Conservation (phyloP, 2,113 vertebrate species). For the Microcebus jonahi region DNA sequence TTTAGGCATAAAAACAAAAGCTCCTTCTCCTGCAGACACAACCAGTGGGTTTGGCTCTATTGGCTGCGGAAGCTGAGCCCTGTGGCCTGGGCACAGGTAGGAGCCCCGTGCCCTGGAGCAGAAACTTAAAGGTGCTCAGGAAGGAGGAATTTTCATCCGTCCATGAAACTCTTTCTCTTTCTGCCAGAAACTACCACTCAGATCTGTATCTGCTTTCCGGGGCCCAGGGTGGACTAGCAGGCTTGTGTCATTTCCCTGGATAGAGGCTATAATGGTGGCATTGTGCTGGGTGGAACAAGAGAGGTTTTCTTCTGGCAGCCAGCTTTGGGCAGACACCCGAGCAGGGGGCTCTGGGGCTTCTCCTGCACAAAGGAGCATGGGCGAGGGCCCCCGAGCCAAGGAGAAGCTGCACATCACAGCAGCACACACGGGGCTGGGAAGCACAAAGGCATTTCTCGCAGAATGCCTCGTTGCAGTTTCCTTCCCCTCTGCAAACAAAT, state of each 20-base stretch:
- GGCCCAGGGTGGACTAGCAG: background rate
- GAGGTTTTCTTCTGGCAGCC: conserved; percentile 65
- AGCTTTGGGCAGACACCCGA: background rate
- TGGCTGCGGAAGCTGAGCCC: background rate
- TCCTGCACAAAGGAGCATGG: conserved; percentile 1
- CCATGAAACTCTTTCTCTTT: background rate
- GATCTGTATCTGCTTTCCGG: conserved; percentile 43
- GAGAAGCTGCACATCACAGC: background rate
- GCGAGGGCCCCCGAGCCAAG: background rate
- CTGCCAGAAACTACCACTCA: background rate
- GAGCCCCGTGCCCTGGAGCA: background rate
- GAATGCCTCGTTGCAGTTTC: background rate
- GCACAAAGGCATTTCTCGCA: background rate
- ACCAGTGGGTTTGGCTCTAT: background rate
- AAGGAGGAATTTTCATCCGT: background rate
- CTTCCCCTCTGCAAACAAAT: background rate
- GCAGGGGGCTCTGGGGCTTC: background rate
- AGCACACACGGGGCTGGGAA: background rate
- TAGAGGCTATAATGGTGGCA: conserved; percentile 67
- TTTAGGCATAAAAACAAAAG: background rate
- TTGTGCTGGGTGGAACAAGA: conserved; percentile 76
- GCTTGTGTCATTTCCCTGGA: conserved; percentile 66
- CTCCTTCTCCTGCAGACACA: background rate
- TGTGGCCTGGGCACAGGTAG: background rate
- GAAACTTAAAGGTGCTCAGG: background rate